phyloP scores from a whole-genome alignment of 1,140 invertebrate species.

The Phenacoccus solenopsis region DNA sequence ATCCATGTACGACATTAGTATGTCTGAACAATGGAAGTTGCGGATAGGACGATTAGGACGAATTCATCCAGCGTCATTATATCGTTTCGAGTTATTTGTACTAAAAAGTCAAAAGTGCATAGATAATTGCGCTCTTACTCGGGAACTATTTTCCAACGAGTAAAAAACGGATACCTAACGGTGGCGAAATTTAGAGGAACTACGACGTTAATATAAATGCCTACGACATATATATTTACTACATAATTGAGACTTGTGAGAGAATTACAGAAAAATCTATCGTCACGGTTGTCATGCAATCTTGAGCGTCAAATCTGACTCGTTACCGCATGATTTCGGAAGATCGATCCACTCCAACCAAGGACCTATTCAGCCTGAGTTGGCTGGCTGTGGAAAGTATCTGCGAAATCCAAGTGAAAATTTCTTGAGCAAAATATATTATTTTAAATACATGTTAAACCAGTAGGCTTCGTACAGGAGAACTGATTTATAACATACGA shows the following conservation, averaged over 20 bases:
- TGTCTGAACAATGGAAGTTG: conserved; percentile 1
- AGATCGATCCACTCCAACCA: conserved; percentile 17
- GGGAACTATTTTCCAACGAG: too few relatives aligned
- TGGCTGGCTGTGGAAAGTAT: conserved; percentile 29
- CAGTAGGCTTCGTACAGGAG: background rate
- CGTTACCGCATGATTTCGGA: conserved; percentile 10
- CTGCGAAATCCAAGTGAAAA: conserved; percentile 28
- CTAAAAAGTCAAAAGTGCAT: too few relatives aligned
- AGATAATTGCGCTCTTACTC: too few relatives aligned
- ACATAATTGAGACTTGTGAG: background rate
- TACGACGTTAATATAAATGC: background rate
- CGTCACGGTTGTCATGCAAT: conserved; percentile 4
- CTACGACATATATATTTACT: background rate
- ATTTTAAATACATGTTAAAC: background rate
- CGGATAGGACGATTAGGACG: too few relatives aligned
- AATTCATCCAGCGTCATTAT: too few relatives aligned
- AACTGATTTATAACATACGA: background rate
- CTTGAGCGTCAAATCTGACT: conserved; percentile 8
- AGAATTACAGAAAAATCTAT: background rate
- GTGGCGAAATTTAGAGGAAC: background rate
- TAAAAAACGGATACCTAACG: too few relatives aligned
- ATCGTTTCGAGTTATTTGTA: too few relatives aligned
- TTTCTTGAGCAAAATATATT: conserved; percentile 6
- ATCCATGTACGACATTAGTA: background rate
- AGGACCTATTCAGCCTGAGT: conserved; percentile 12